Conservation (phyloP, 2,797 vertebrate species). For the Schizopygopsis malacanthus region DNA sequence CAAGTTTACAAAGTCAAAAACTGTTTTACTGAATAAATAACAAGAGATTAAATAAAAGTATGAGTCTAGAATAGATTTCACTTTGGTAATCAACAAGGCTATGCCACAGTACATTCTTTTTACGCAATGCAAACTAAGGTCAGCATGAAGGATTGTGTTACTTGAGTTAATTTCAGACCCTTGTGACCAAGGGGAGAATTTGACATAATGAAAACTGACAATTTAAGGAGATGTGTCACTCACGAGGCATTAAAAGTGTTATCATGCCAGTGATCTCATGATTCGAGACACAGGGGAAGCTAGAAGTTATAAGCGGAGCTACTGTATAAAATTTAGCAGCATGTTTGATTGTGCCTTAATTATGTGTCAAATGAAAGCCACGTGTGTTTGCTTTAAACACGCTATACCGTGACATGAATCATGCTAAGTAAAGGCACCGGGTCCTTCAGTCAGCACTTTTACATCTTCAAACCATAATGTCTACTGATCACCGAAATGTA, state of each 20-base stretch:
- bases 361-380: constrained; percentile 53
- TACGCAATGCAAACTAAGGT: background rate
- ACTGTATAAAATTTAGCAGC: constrained; percentile 50
- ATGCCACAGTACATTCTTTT: constrained; percentile 3
- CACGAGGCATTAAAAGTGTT: constrained; percentile 27
- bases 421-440: constrained; percentile 21
- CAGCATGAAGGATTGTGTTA: constrained; percentile 25
- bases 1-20: background rate
- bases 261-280: constrained; percentile 32
- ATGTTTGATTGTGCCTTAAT: constrained; percentile 53
- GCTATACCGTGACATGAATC: constrained; percentile 16
- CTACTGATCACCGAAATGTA: background rate
- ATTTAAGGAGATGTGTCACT: constrained; percentile 38
- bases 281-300: constrained; percentile 20
- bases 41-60: background rate
- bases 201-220: constrained; percentile 29
- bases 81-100: background rate
- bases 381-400: constrained; percentile 48
- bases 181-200: constrained; percentile 31
- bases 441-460: constrained; percentile 47
- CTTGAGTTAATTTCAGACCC: constrained; percentile 16
- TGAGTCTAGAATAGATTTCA: background rate
- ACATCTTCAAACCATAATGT: constrained; percentile 10
- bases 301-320: constrained; percentile 22
- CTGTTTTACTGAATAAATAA: background rate